A percentile compares a stretch with the other conserved stretches of the same genome.
These are phyloP conservation scores for Pantherophis guttatus DNA, from an alignment of 2,113 vertebrate genomes.

Conservation along the genomic window DNA sequence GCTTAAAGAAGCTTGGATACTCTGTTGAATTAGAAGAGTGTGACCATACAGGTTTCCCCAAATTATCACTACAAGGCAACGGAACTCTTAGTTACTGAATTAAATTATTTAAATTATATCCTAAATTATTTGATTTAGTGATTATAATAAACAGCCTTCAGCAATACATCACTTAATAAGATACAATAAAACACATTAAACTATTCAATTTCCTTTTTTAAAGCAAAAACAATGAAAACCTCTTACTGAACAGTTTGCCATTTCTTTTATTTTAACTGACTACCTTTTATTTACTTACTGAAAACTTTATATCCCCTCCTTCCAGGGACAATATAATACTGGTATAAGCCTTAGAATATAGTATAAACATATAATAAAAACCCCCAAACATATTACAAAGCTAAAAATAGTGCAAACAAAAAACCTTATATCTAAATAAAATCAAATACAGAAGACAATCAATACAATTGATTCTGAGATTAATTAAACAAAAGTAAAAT, in stretches of 20 bases:
- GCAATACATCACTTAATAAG: background rate
- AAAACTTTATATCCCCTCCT: background rate
- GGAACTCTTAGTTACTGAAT: background rate
- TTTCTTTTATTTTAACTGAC: background rate
- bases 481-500: background rate
- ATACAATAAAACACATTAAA: slow-evolving; percentile 2
- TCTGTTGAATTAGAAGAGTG: background rate
- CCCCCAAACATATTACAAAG: background rate
- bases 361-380: background rate
- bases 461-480: background rate
- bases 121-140: background rate
- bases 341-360: background rate
- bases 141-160: slow-evolving; percentile 8
- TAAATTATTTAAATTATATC: background rate
- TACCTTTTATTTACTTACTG: background rate
- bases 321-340: background rate
- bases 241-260: background rate
- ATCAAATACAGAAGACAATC: background rate
- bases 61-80: background rate
- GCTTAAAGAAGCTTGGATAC: slow-evolving; percentile 30
- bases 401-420: background rate
- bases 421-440: background rate
- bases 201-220: background rate
- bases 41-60: slow-evolving; percentile 25
- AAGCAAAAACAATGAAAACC: background rate